These are phyloP conservation scores for Lemur catta DNA, from an alignment of 2,797 vertebrate species.

Conservation along the genomic window DNA sequence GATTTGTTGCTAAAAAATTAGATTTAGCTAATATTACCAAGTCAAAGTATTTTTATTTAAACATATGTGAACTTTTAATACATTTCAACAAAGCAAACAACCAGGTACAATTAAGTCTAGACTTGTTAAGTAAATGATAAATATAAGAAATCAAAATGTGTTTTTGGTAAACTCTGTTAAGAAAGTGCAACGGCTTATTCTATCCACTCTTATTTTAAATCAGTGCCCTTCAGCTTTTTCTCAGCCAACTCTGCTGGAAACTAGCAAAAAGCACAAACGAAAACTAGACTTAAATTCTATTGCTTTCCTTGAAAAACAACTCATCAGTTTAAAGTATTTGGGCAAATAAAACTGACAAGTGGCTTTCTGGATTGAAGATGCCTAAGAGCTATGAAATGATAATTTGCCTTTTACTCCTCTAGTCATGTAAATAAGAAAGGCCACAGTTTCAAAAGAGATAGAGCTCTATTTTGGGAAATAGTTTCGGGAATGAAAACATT, in stretches of 20 bases:
- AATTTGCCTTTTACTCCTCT: constrained; percentile 37
- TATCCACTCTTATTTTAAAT: constrained; percentile 44
- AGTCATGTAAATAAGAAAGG: constrained; percentile 53
- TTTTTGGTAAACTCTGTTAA: neutral
- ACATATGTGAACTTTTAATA: neutral
- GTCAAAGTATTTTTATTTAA: neutral
- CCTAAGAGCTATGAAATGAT: constrained; percentile 40
- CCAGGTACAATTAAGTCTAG: neutral
- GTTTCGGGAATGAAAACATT: constrained; percentile 61
- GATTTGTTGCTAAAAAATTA: neutral
- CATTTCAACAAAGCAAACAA: constrained; percentile 40
- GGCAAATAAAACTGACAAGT: constrained; percentile 50
- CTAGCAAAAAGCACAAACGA: neutral
- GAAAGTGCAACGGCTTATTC: neutral
- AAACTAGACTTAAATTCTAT: constrained; percentile 27
- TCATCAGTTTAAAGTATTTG: constrained; percentile 55
- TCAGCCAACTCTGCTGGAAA: constrained; percentile 33
- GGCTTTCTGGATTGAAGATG: neutral
- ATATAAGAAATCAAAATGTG: neutral
- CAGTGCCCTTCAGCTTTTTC: neutral
- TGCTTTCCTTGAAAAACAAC: neutral
- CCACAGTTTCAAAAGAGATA: constrained; percentile 44
- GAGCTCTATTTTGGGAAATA: constrained; percentile 45
- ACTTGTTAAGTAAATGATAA: constrained; percentile 35
- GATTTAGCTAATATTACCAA: neutral